Evolutionary conservation across 2,113 vertebrate genomes (phyloP), one percentile per base, ranked within the genome.

Genomic region (Odobenus rosmarus): DNA sequence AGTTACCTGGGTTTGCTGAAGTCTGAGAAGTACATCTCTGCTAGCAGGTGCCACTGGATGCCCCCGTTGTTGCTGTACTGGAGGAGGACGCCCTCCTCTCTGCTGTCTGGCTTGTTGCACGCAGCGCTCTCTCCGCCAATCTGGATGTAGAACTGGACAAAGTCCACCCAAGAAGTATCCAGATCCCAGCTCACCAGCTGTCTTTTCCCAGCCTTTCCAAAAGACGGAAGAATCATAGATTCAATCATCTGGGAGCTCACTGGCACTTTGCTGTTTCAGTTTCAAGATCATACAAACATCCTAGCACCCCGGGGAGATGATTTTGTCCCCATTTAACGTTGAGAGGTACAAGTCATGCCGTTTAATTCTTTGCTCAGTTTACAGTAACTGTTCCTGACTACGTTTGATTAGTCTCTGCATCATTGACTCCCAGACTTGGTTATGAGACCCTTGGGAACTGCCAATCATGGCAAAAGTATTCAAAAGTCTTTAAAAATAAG

Each of bases 21-120:
- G 98, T 99, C 99, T 23, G 99, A 99, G 98, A 99, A 99, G 98
- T 99, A 99, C 99, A 99, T 99, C 98, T 99, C 99, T 16, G 99
- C 99, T 6, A 99, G 99, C 46, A 99, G 99, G 57, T 99, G 99
- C 99, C 99, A 99, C 98, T 98, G 99, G 98, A 99, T 99, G 26
- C 99, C 99, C 0, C 99, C 99, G 0, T 99, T 99, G 57, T 99
- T 99, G 97, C 99, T 99, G 98, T 99, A 99, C 96, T 99, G 99
- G 91, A 99, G 97, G 90, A 99, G 98, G 67, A 99, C 98, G 4
- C 99, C 99, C 97, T 99, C 99, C 96, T 99, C 99, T 90, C 99
- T 98, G 99, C 99, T 99, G 98, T 99, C 99, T 0, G 99, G 99
- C 96, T 99, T 99, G 98, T 99, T 99, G 97, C 99, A 99, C 0